Base-by-base conservation (phyloP, 2,113 vertebrate genomes). In the Ptilonorhynchus violaceus region DNA sequence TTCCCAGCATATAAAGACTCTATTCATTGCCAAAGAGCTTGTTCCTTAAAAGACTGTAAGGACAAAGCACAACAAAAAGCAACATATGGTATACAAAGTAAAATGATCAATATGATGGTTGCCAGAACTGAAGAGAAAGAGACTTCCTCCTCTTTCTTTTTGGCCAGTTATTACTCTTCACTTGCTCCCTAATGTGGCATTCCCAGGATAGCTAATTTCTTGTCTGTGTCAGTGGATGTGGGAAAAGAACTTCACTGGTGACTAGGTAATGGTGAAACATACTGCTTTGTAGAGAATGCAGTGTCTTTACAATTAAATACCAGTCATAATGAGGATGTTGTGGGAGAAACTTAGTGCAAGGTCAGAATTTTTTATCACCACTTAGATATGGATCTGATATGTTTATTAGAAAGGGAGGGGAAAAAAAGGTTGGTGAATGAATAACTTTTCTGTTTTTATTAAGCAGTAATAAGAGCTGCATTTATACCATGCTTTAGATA, bases 401-500 rank as follows among this genome's bases (percentile, higher is more conserved):
- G 56, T 70, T 94, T 90, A 78, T 96, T 94, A 87, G 78, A 91
- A 95, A 76, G 58, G 21, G 9, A 58, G 44, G 37, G 6, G 3
- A 42, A 49, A 23, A 27, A 37, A 41, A 28, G 7, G 14, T 56
- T 80, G 50, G 55, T 86, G 92, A 91, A 62, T 86, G 23, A 92
- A 80, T 91, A 89, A 91, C 86, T 84, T 82, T 14, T 23, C 37
- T 96, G 78, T 50, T 93, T 92, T 92, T 55, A 81, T 58, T 70
- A 77, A 52, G 41, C 44, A 75, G 60, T 81, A 86, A 86, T 93
- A 78, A 90, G 27, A 75, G 73, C 17, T 87, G 56, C 37, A 33
- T 91, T 93, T 84, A 46, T 75, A 39, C 53, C 24, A 15, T 75
- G 68, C n/a, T 68, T 76, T 76, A 46, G 24, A 5, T 81, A 31